Percentiles rank a stretch among this genome's conserved stretches.
These are phyloP conservation scores for Cheilosia vernalis DNA, from an alignment of 2,888 invertebrate genomes.

Conservation along the genomic window DNA sequence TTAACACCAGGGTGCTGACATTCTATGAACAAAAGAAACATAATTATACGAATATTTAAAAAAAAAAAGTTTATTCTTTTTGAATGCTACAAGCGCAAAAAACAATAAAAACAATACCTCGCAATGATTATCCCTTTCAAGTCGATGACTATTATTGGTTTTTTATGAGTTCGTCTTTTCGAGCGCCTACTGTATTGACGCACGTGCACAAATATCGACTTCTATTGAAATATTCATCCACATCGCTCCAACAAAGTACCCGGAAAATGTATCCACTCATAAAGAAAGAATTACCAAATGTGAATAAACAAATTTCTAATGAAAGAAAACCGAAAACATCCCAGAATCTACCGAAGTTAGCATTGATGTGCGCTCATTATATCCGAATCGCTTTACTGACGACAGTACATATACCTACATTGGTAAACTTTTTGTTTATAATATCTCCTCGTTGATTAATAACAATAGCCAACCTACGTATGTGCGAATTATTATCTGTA, in stretches of 20 bases:
- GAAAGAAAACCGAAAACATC: background rate
- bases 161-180: too few relatives aligned
- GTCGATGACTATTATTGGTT: too few relatives aligned
- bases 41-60: too few relatives aligned
- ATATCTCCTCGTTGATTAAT: background rate
- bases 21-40: too few relatives aligned
- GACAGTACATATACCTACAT: background rate
- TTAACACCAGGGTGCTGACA: too few relatives aligned
- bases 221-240: background rate
- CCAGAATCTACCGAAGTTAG: background rate
- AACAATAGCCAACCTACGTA: background rate
- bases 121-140: too few relatives aligned
- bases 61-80: too few relatives aligned
- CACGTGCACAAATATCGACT: too few relatives aligned
- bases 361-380: background rate
- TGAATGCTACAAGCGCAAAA: too few relatives aligned
- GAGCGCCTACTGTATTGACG: too few relatives aligned
- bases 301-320: background rate
- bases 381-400: background rate
- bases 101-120: too few relatives aligned
- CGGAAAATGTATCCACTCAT: background rate
- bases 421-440: constrained; percentile 1
- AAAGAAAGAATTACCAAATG: background rate
- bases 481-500: background rate
- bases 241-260: background rate